Conservation (phyloP, 2,797 vertebrate genomes). For the Hyperoplus immaculatus region DNA sequence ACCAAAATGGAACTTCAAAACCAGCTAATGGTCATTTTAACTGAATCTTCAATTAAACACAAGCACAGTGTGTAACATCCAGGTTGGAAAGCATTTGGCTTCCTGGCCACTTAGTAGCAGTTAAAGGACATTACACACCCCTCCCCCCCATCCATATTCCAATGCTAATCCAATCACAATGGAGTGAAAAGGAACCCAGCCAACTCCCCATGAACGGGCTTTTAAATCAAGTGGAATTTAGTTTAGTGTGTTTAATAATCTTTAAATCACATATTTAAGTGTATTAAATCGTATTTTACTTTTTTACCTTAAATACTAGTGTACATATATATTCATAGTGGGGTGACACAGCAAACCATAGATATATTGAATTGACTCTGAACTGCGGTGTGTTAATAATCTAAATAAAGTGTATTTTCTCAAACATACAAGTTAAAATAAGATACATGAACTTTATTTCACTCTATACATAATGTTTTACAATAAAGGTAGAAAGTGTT, state of each 20-base stretch:
- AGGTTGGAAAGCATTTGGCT: background rate
- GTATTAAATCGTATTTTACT: background rate
- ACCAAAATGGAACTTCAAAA: conserved; percentile 20
- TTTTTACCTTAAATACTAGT: background rate
- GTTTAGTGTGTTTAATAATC: too few species aligned
- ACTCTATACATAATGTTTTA: background rate
- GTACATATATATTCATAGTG: background rate
- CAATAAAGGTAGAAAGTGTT: background rate
- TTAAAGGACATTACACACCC: background rate
- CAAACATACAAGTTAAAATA: background rate
- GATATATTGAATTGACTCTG: background rate
- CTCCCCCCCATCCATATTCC: too few species aligned
- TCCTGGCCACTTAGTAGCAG: background rate
- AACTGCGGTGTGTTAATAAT: background rate
- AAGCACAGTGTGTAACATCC: background rate
- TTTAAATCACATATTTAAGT: background rate
- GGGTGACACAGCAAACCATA: background rate
- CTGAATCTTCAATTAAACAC: background rate
- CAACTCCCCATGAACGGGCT: too few species aligned
- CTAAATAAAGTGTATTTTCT: background rate
- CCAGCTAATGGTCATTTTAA: background rate
- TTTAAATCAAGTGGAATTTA: too few species aligned
- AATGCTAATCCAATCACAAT: background rate
- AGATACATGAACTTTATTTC: background rate
- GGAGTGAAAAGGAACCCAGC: background rate